Conservation (phyloP, 1,140 invertebrate species). For the Drosophila repleta region DNA sequence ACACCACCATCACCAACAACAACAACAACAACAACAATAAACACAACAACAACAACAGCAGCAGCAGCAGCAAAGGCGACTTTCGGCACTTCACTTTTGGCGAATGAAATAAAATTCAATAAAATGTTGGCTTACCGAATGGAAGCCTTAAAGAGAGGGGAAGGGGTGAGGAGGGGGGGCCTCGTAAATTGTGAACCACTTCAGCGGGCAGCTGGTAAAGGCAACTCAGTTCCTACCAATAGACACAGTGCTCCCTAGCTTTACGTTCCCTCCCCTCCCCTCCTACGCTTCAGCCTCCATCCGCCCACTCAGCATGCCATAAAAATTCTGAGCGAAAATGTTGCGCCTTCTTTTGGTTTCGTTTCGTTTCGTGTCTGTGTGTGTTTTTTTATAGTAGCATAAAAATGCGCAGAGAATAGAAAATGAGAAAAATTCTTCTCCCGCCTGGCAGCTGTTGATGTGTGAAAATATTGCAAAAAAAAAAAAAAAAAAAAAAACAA, state of each 20-base stretch:
- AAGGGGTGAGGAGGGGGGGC: conserved; percentile 11
- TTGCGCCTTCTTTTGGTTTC: conserved; percentile 32
- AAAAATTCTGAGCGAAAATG: conserved; percentile 65
- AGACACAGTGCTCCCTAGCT: not conserved
- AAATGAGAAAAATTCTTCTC: conserved; percentile 48
- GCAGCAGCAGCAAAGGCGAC: conserved; percentile 28
- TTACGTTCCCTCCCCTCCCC: not conserved
- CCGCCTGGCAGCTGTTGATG: conserved; percentile 56
- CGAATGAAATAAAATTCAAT: conserved; percentile 56
- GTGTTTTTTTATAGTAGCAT: conserved; percentile 31
- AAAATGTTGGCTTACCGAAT: conserved; percentile 44
- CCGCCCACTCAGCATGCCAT: conserved; percentile 41
- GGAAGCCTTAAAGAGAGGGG: no score
- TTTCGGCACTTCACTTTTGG: conserved; percentile 55
- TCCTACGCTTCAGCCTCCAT: not conserved
- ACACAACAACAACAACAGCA: conserved; percentile 23
- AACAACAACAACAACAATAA: conserved; percentile 19
- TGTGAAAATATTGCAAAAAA: conserved; percentile 61
- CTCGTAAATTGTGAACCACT: conserved; percentile 78
- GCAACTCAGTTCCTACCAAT: conserved; percentile 28
- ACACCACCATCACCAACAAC: conserved; percentile 39
- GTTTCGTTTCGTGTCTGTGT: conserved; percentile 8
- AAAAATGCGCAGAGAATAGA: conserved; percentile 40
- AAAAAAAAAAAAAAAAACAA: not conserved
- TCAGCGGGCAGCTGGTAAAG: conserved; percentile 62